phyloP scores from a whole-genome alignment of 2,113 vertebrate species.

The Pycnonotus jocosus region DNA sequence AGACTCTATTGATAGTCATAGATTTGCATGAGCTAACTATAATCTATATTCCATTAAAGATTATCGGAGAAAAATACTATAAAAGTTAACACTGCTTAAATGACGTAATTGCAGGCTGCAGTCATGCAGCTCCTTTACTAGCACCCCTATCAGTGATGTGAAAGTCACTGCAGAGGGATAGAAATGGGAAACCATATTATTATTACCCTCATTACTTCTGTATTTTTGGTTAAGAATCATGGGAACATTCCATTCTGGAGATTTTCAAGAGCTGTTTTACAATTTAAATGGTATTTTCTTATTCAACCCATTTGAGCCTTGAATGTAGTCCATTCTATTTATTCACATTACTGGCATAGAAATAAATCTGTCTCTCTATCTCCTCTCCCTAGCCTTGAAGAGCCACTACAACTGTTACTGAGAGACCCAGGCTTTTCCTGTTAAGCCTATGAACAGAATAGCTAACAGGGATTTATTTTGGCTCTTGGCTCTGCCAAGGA shows the following conservation, averaged over 20 bases:
- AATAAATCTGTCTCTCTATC: not conserved
- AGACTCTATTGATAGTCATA: not conserved
- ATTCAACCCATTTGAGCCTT: not conserved
- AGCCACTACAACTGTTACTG: not conserved
- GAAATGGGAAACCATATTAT: not conserved
- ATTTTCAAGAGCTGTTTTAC: not conserved
- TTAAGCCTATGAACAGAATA: not conserved
- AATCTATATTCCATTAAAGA: constrained; percentile 14
- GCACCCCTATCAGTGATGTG: not conserved
- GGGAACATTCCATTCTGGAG: not conserved
- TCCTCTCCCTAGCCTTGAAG: not conserved
- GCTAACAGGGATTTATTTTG: not conserved
- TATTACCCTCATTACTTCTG: not conserved
- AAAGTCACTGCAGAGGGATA: not conserved
- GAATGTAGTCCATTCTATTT: not conserved
- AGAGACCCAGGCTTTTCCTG: not conserved
- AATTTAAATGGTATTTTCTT: not conserved
- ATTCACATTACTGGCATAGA: not conserved
- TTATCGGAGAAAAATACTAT: not conserved
- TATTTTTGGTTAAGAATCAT: not conserved
- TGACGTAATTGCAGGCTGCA: not conserved
- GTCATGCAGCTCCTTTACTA: not conserved
- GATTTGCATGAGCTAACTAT: not conserved
- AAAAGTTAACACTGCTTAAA: not conserved
- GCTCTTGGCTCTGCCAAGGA: not conserved